phyloP scores from a whole-genome alignment of 2,797 vertebrate species.

The Muraenolepis orangiensis region DNA sequence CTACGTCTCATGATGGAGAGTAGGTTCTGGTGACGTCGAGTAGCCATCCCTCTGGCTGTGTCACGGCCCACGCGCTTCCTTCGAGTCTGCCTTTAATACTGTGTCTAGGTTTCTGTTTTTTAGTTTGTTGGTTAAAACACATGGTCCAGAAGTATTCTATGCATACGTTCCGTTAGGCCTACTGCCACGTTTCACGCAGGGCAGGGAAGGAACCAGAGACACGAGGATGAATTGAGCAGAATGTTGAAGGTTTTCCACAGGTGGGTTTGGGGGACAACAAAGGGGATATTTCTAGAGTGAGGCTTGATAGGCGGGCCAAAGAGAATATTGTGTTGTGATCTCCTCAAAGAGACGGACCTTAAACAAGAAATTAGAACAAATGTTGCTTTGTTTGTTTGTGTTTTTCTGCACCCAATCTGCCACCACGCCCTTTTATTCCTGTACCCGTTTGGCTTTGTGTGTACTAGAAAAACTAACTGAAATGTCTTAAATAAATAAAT shows the following conservation, averaged over 20 bases:
- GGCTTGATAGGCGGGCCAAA: conserved; percentile 31
- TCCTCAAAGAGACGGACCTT: conserved; percentile 36
- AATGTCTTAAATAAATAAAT: conserved; percentile 54
- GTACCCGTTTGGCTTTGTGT: conserved; percentile 55
- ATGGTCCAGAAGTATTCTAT: not conserved
- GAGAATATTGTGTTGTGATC: conserved; percentile 22
- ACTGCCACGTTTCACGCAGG: not conserved
- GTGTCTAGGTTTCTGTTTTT: not conserved
- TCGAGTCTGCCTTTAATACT: not conserved
- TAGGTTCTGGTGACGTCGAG: not conserved
- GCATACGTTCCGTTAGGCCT: not conserved
- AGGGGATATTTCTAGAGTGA: conserved; percentile 54
- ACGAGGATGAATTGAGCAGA: conserved; percentile 2
- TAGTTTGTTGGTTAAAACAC: too few relatives aligned
- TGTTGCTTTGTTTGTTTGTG: conserved; percentile 43
- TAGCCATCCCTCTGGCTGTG: not conserved
- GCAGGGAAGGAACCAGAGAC: not conserved
- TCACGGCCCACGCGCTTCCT: not conserved
- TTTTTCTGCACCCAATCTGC: conserved; percentile 34
- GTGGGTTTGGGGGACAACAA: conserved; percentile 37
- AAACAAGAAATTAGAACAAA: conserved; percentile 41
- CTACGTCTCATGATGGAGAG: not conserved
- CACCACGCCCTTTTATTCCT: conserved; percentile 22
- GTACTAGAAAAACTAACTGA: conserved; percentile 54
- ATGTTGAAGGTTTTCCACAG: conserved; percentile 7